phyloP scores from a whole-genome alignment of 64 coral and sea anemone species.

The Platygyra sinensis region DNA sequence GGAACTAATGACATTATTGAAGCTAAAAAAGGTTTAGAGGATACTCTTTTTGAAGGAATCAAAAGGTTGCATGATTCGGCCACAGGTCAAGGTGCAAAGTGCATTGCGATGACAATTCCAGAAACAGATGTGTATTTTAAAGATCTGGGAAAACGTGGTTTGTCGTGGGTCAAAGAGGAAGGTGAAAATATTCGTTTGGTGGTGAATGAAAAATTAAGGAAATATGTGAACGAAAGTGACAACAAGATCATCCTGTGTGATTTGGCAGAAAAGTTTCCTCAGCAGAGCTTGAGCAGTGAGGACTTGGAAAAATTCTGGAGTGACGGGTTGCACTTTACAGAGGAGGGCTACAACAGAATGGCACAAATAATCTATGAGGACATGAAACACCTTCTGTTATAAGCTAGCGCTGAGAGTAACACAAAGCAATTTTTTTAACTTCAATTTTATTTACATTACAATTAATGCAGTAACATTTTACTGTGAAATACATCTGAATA shows the following conservation, averaged over 20 bases:
- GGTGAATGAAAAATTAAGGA: conserved; percentile 73
- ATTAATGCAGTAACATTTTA: neutral
- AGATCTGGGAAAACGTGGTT: conserved; percentile 55
- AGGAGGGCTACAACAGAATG: conserved; percentile 82
- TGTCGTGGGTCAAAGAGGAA: conserved; percentile 81
- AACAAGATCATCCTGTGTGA: conserved; percentile 63
- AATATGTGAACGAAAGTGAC: conserved; percentile 10
- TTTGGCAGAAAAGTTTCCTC: conserved; percentile 64
- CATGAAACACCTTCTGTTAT: conserved; percentile 70
- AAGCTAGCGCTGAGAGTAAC: no score
- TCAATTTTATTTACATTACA: no score
- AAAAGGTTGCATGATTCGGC: conserved; percentile 39
- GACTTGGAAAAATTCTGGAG: conserved; percentile 67
- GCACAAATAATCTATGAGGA: conserved; percentile 85
- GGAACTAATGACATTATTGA: conserved; percentile 88
- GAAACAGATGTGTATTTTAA: conserved; percentile 80
- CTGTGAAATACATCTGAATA: neutral
- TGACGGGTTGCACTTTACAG: conserved; percentile 69
- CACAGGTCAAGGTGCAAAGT: conserved; percentile 27
- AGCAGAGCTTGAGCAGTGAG: conserved; percentile 36
- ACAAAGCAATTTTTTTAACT: no score
- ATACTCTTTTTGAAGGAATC: conserved; percentile 55
- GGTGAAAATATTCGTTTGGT: conserved; percentile 58
- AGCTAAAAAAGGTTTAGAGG: conserved; percentile 57
- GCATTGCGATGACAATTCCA: conserved; percentile 74